phyloP scores from a whole-genome alignment of 1,140 invertebrate species.

The Heterodera schachtii region DNA sequence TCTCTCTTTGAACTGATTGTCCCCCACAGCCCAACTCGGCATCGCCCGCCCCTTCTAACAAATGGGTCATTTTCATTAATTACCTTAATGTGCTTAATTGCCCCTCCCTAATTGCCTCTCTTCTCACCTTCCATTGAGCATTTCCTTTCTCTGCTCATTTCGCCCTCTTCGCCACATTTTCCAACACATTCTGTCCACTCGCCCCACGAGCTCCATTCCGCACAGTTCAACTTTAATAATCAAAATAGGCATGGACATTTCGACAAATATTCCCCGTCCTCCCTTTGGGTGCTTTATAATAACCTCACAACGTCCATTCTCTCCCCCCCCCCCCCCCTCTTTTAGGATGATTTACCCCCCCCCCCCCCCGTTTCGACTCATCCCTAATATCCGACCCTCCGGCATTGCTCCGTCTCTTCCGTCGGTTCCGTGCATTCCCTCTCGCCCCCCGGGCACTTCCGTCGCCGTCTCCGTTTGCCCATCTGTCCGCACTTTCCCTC shows the following conservation, averaged over 20 bases:
- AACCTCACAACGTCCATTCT: too few relatives aligned
- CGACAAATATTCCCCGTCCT: too few relatives aligned
- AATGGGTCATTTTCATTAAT: neutral
- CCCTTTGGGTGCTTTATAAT: too few relatives aligned
- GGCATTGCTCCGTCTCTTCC: conserved; percentile 28
- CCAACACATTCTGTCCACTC: conserved; percentile 50
- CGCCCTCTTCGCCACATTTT: conserved; percentile 34
- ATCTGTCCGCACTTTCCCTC: conserved; percentile 15
- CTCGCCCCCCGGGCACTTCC: neutral
- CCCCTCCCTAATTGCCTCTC: neutral
- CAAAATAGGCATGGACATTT: neutral
- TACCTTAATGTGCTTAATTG: too few relatives aligned
- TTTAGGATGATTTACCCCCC: too few relatives aligned
- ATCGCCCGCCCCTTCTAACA: conserved; percentile 1
- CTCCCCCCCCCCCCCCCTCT: too few relatives aligned
- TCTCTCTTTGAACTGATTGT: neutral
- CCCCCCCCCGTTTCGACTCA: too few relatives aligned
- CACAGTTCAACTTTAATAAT: neutral
- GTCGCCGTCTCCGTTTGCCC: neutral
- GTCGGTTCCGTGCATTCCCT: conserved; percentile 1
- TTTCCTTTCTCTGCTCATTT: conserved; percentile 29
- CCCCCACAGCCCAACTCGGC: conserved; percentile 16
- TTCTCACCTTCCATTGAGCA: conserved; percentile 10
- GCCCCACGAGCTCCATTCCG: conserved; percentile 50
- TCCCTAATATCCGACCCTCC: neutral